These are phyloP conservation scores for Rhodeus uyekii DNA, from an alignment of 2,797 vertebrate species.

Conservation along the genomic window DNA sequence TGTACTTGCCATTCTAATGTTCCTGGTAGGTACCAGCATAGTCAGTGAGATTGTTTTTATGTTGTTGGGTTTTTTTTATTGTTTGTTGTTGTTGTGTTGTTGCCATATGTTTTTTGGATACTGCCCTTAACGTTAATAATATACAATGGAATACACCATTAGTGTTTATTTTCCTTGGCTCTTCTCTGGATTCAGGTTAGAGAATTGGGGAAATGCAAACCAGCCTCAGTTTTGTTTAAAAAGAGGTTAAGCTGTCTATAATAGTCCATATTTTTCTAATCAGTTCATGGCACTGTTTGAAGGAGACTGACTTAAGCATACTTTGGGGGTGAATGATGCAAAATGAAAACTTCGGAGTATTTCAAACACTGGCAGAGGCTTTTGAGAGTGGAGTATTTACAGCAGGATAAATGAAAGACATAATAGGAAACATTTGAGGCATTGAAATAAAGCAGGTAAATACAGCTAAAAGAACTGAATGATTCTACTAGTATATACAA, in stretches of 20 bases:
- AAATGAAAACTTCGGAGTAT: slow-evolving; percentile 62
- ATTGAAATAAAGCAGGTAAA: slow-evolving; percentile 51
- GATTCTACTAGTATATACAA: slow-evolving; percentile 31
- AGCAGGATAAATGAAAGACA: slow-evolving; percentile 59
- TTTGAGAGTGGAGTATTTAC: slow-evolving; percentile 60
- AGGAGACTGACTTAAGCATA: slow-evolving; percentile 57
- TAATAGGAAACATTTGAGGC: slow-evolving; percentile 64
- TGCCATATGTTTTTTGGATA: slow-evolving; percentile 43
- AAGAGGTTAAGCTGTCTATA: slow-evolving; percentile 56
- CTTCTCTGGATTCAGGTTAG: slow-evolving; percentile 43
- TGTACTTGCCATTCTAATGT: not conserved
- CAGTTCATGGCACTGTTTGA: slow-evolving; percentile 55
- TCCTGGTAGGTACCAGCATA: slow-evolving; percentile 10
- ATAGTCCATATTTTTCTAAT: slow-evolving; percentile 64
- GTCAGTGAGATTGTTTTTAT: not conserved
- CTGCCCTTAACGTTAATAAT: slow-evolving; percentile 50
- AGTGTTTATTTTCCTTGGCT: slow-evolving; percentile 58
- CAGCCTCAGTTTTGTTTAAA: slow-evolving; percentile 37
- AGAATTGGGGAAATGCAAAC: slow-evolving; percentile 51
- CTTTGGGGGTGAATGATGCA: slow-evolving; percentile 61
- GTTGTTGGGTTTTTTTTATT: not conserved
- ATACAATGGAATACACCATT: slow-evolving; percentile 56
- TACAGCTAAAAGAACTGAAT: slow-evolving; percentile 39
- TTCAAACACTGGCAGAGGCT: slow-evolving; percentile 55
- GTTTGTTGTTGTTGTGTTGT: not conserved